Conservation (phyloP, 2,797 vertebrate species). For the Thunnus albacares region DNA sequence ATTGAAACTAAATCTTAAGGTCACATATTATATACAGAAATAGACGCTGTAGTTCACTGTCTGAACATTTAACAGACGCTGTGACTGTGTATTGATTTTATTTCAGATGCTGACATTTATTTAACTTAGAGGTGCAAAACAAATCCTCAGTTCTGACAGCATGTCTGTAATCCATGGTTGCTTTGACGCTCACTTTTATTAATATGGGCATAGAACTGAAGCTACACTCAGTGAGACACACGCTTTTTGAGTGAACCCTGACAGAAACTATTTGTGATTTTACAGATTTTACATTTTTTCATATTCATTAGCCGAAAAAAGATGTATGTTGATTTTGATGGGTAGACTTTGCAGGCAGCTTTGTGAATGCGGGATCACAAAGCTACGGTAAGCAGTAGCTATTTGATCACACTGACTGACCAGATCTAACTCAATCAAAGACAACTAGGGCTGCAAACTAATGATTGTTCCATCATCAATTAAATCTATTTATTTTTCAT, state of each 20-base stretch:
- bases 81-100: slow-evolving; percentile 36
- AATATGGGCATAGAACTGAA: slow-evolving; percentile 4
- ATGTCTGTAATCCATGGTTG: slow-evolving; percentile 12
- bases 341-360: not conserved
- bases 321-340: not conserved
- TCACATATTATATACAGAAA: not conserved
- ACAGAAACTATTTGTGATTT: not conserved
- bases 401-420: slow-evolving; percentile 3
- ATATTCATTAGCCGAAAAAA: not conserved
- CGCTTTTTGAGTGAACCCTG: not conserved
- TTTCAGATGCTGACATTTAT: slow-evolving; percentile 38
- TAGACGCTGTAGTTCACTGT: not conserved
- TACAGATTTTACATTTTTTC: not conserved
- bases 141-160: slow-evolving; percentile 43
- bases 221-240: not conserved
- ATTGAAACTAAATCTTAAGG: not conserved
- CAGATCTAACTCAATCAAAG: not conserved
- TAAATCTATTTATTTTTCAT: not conserved
- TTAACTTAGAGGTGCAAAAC: slow-evolving; percentile 29
- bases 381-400: not conserved
- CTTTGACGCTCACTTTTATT: slow-evolving; percentile 28
- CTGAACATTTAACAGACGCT: not conserved
- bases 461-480: not conserved
- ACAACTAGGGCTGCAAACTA: not conserved
- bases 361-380: not conserved